Evolutionary conservation across 2,888 invertebrate species (phyloP).

Genomic region (Auanema freiburgensis): DNA sequence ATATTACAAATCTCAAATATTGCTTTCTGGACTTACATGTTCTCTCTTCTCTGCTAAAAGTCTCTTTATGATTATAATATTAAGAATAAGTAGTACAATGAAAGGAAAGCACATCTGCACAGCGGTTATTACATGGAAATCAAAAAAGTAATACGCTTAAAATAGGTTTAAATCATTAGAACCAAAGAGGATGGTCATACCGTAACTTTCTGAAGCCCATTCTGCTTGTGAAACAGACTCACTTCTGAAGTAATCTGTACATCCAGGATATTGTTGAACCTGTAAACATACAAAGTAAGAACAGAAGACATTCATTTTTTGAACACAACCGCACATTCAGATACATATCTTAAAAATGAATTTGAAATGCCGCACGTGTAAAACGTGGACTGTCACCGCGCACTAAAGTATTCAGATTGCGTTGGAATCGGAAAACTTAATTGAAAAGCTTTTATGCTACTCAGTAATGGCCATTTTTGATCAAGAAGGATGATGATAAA

Average conservation of each 20-base stretch:
- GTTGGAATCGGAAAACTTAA: too few relatives aligned
- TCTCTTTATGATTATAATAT: constrained; percentile 42
- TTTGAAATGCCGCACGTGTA: too few relatives aligned
- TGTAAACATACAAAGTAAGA: constrained; percentile 17
- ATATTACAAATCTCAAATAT: not conserved
- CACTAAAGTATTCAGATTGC: too few relatives aligned
- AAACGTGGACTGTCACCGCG: too few relatives aligned
- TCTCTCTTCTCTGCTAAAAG: constrained; percentile 46
- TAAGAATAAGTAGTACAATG: constrained; percentile 41
- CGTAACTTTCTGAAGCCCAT: constrained; percentile 26
- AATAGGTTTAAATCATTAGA: not conserved
- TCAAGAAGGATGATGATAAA: too few relatives aligned
- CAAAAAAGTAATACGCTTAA: constrained; percentile 32
- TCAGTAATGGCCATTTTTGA: too few relatives aligned
- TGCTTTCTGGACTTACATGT: constrained; percentile 24
- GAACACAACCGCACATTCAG: not conserved
- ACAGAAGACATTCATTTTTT: constrained; percentile 4
- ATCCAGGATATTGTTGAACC: constrained; percentile 34
- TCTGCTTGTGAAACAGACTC: constrained; percentile 33
- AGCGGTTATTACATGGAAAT: constrained; percentile 39
- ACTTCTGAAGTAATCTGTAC: constrained; percentile 42
- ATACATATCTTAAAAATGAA: too few relatives aligned
- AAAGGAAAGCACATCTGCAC: constrained; percentile 51
- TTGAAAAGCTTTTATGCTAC: too few relatives aligned
- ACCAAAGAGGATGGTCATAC: not conserved